Conservation (phyloP, 2,113 vertebrate species). For the Cettia cetti region DNA sequence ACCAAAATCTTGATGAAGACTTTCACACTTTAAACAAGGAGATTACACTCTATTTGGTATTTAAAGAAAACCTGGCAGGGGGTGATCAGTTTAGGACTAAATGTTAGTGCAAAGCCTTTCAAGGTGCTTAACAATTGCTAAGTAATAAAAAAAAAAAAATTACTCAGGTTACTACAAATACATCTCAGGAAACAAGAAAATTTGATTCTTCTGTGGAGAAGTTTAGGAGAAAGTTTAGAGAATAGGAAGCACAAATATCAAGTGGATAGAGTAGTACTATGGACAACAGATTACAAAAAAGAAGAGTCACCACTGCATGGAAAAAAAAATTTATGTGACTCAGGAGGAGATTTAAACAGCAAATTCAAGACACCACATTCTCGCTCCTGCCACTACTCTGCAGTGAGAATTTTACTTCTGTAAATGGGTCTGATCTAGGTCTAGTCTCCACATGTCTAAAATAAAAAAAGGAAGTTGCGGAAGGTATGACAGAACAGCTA, state of each 20-base stretch:
- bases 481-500: not conserved
- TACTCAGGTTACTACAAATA: not conserved
- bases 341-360: not conserved
- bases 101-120: not conserved
- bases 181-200: not conserved
- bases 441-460: not conserved
- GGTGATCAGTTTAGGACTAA: not conserved
- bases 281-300: not conserved
- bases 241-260: not conserved
- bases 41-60: not conserved
- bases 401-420: not conserved
- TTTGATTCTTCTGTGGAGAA: not conserved
- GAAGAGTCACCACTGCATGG: not conserved
- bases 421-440: not conserved
- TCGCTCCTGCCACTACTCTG: not conserved
- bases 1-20: not conserved
- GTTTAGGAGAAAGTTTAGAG: not conserved
- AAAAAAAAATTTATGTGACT: rapidly evolving
- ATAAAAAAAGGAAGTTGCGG: rapidly evolving
- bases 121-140: not conserved
- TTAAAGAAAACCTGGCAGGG: not conserved
- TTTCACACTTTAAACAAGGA: not conserved
- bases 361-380: not conserved
- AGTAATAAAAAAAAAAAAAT: too few relatives aligned
- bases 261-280: not conserved